Conservation (phyloP, 2,888 invertebrate species). For the Amphipoea lucens region DNA sequence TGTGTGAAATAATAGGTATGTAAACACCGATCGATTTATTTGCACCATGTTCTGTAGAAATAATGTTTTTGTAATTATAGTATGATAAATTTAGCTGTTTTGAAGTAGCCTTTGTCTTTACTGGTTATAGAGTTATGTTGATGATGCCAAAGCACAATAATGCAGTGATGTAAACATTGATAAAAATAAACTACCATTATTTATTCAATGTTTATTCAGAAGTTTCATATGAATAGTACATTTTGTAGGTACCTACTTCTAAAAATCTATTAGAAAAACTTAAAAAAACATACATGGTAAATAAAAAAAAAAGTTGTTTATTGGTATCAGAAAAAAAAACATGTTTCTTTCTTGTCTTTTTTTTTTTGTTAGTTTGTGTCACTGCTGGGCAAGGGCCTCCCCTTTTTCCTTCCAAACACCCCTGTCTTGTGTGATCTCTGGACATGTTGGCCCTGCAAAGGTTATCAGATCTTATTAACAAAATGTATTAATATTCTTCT, state of each 20-base stretch:
- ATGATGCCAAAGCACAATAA: slow-evolving; percentile 43
- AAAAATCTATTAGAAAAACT: neutral
- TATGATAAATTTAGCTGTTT: slow-evolving; percentile 19
- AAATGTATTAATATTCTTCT: neutral
- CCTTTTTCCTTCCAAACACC: too few species aligned
- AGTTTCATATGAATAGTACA: neutral
- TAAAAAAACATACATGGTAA: neutral
- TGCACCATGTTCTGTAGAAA: neutral
- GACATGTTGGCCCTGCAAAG: too few species aligned
- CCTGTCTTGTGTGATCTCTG: too few species aligned
- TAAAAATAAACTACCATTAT: slow-evolving; percentile 26
- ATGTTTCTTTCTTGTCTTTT: neutral
- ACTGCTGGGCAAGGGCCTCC: too few species aligned
- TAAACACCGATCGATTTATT: slow-evolving; percentile 49
- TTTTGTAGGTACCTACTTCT: neutral
- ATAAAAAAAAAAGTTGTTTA: too few species aligned
- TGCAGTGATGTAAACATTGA: slow-evolving; percentile 53
- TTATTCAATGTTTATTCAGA: neutral
- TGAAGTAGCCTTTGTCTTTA: slow-evolving; percentile 9
- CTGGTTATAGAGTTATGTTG: slow-evolving; percentile 11
- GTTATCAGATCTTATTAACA: neutral
- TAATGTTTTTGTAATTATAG: slow-evolving; percentile 9
- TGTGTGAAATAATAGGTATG: slow-evolving; percentile 1
- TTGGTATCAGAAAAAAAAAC: too few species aligned
- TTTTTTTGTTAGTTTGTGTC: too few species aligned